Evolutionary conservation across 2,113 vertebrate genomes (phyloP).

Genomic region (Coracopsis vasa): DNA sequence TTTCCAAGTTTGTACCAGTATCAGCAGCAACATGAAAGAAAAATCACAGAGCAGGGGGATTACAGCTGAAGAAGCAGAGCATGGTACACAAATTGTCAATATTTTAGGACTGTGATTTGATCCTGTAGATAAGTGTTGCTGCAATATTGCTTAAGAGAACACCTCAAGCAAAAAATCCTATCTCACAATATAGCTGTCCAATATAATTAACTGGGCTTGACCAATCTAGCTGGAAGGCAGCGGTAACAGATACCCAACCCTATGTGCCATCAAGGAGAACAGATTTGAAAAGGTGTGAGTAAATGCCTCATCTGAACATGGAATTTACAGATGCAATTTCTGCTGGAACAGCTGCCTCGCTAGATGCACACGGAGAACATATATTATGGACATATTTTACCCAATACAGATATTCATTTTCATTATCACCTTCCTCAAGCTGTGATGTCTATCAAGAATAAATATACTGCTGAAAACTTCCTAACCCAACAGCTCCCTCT

Average conservation of each 20-base stretch:
- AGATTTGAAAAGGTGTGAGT: background rate
- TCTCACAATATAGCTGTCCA: background rate
- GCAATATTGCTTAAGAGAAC: conserved; percentile 8
- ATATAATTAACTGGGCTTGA: conserved; percentile 40
- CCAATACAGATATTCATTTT: background rate
- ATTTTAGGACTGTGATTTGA: conserved; percentile 28
- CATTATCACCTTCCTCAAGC: background rate
- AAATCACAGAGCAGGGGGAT: conserved; percentile 67
- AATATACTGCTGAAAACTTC: background rate
- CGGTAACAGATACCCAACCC: background rate
- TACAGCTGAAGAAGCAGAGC: conserved; percentile 53
- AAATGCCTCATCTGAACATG: background rate
- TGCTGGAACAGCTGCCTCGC: background rate
- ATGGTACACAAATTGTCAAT: background rate
- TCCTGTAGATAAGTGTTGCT: conserved; percentile 6
- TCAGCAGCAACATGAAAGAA: conserved; percentile 77
- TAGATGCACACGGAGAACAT: accelerated
- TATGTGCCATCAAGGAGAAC: background rate
- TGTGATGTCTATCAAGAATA: background rate
- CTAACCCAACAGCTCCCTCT: background rate
- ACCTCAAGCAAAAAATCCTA: conserved; percentile 30
- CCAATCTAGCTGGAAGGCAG: background rate
- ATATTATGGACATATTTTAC: background rate
- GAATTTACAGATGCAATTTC: background rate
- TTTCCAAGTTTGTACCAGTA: conserved; percentile 74